Percentiles rank a stretch among this genome's conserved stretches.
phyloP scores from a whole-genome alignment of 2,113 vertebrate species.

The Eurypyga helias region DNA sequence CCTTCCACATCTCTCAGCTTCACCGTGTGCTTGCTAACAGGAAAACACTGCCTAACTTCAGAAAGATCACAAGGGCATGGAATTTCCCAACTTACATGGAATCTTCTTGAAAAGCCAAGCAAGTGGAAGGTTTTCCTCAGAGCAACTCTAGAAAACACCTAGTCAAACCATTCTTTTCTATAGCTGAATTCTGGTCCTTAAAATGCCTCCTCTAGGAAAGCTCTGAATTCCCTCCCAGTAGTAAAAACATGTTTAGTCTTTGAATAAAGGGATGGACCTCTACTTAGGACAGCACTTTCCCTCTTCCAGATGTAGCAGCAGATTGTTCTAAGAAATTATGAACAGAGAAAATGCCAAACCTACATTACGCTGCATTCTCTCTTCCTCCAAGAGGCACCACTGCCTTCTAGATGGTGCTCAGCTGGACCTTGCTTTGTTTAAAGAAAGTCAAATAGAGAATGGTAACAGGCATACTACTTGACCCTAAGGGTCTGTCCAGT shows the following conservation, averaged over 20 bases:
- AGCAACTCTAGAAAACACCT: background rate
- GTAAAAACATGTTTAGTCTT: background rate
- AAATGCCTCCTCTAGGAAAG: background rate
- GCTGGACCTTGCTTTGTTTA: background rate
- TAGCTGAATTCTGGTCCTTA: background rate
- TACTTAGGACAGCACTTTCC: background rate
- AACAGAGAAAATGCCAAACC: background rate
- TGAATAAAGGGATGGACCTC: background rate
- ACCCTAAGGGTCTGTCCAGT: background rate
- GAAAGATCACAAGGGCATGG: background rate
- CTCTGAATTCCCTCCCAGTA: background rate
- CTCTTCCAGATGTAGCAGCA: background rate
- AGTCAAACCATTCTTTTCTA: background rate
- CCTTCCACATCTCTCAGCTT: background rate
- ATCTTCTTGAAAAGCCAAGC: background rate
- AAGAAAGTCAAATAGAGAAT: background rate
- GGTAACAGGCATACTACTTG: background rate
- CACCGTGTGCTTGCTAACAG: background rate
- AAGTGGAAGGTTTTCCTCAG: background rate
- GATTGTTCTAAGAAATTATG: background rate
- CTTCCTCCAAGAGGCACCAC: background rate
- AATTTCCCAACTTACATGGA: background rate
- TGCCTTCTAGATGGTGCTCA: background rate
- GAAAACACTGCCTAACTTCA: background rate
- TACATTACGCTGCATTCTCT: background rate